A percentile compares a stretch with the other conserved stretches of the same genome.
phyloP scores from a whole-genome alignment of 2,797 vertebrate species.

The Galagoides demidoff region DNA sequence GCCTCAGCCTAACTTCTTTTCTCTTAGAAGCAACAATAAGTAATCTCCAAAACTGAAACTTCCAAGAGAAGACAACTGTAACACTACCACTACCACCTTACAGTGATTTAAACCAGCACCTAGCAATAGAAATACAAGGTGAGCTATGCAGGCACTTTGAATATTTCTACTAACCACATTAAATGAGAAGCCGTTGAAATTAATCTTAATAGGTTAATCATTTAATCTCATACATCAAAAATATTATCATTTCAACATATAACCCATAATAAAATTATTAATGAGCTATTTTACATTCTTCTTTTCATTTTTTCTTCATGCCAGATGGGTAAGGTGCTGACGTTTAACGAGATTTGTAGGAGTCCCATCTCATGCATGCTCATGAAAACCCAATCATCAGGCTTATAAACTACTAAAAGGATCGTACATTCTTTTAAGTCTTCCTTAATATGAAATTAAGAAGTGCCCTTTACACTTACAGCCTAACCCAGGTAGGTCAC shows the following conservation, averaged over 20 bases:
- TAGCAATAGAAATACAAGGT: neutral
- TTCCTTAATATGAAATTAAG: neutral
- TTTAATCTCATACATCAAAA: neutral
- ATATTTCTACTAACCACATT: neutral
- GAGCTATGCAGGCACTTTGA: neutral
- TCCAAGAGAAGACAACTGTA: neutral
- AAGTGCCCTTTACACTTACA: neutral
- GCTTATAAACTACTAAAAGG: too few species aligned
- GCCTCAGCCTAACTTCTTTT: neutral
- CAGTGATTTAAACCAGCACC: neutral
- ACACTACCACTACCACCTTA: neutral
- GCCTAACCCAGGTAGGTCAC: neutral
- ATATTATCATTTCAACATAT: neutral
- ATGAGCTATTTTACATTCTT: neutral
- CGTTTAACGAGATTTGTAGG: too few species aligned
- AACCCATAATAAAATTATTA: neutral
- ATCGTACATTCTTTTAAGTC: neutral
- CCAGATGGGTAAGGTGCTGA: too few species aligned
- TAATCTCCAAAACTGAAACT: neutral
- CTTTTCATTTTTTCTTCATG: too few species aligned
- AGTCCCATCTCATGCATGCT: too few species aligned
- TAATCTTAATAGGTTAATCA: constrained; percentile 14
- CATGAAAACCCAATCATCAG: too few species aligned
- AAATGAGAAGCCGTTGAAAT: neutral
- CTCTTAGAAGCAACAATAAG: neutral